These are phyloP conservation scores for Metalampra italica DNA, from an alignment of 2,888 invertebrate species.

Conservation along the genomic window DNA sequence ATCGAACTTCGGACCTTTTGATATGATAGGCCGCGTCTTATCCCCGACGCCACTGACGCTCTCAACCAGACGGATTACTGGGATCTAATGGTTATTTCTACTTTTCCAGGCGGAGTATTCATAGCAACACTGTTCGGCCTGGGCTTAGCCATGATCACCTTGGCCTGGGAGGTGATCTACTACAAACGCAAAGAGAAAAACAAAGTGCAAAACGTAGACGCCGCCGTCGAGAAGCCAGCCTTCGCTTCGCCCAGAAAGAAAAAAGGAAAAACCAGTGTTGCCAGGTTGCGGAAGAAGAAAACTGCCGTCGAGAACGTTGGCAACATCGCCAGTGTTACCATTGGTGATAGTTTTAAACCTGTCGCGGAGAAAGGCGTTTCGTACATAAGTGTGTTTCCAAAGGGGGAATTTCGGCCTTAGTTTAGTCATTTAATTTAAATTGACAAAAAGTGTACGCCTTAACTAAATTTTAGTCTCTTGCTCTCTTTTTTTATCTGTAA, in stretches of 20 bases:
- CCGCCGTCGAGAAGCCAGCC: constrained; percentile 33
- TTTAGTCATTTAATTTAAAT: background rate
- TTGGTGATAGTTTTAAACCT: constrained; percentile 68
- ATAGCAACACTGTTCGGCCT: constrained; percentile 93
- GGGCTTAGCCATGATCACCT: constrained; percentile 89
- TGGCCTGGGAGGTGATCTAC: constrained; percentile 89
- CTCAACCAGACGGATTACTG: too few species aligned
- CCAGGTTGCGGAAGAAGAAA: constrained; percentile 29
- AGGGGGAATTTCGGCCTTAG: constrained; percentile 48
- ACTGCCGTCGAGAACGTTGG: constrained; percentile 12
- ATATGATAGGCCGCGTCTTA: too few species aligned
- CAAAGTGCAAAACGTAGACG: constrained; percentile 36
- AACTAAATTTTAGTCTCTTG: too few species aligned
- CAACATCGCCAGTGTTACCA: constrained; percentile 46
- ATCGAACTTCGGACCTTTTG: too few species aligned
- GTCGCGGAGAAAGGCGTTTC: constrained; percentile 50
- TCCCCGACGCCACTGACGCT: too few species aligned
- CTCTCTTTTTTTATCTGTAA: too few species aligned
- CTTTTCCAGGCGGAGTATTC: constrained; percentile 87
- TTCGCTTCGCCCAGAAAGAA: constrained; percentile 31
- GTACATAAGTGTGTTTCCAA: constrained; percentile 63
- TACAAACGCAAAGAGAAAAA: constrained; percentile 80
- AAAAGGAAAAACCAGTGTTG: constrained; percentile 27
- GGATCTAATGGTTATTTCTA: background rate
- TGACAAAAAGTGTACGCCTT: too few species aligned